These are phyloP conservation scores for Yasuhikotakia modesta DNA, from an alignment of 2,797 vertebrate species.

Conservation along the genomic window DNA sequence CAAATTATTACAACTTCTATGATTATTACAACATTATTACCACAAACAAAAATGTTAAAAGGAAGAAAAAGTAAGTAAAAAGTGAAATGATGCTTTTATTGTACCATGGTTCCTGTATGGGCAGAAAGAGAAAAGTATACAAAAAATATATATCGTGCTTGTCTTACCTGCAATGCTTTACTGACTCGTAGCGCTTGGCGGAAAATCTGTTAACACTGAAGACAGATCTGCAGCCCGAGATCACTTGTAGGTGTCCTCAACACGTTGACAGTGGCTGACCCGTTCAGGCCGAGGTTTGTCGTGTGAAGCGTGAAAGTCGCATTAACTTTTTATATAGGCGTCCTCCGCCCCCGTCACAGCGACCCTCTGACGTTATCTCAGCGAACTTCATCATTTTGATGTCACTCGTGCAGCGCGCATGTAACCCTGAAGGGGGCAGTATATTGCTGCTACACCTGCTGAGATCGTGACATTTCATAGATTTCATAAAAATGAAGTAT, in stretches of 20 bases:
- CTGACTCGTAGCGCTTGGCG: neutral
- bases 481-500: too few species aligned
- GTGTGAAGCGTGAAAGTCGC: constrained; percentile 67
- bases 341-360: constrained; percentile 71
- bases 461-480: neutral
- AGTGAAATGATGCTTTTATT: neutral
- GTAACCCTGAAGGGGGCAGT: constrained; percentile 59
- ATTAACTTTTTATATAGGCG: constrained; percentile 74
- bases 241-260: constrained; percentile 48
- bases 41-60: too few species aligned
- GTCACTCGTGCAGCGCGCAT: constrained; percentile 69
- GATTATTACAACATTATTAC: too few species aligned
- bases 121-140: neutral
- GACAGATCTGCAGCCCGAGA: neutral
- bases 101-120: neutral
- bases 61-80: too few species aligned
- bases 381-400: constrained; percentile 71
- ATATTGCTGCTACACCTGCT: constrained; percentile 14
- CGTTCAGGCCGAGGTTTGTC: constrained; percentile 68
- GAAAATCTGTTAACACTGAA: neutral
- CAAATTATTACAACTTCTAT: too few species aligned
- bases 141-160: neutral
- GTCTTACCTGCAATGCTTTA: constrained; percentile 25
- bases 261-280: constrained; percentile 64
- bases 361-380: constrained; percentile 67